These are phyloP conservation scores for Myzus persicae DNA, from an alignment of 1,140 invertebrate genomes.

Conservation along the genomic window DNA sequence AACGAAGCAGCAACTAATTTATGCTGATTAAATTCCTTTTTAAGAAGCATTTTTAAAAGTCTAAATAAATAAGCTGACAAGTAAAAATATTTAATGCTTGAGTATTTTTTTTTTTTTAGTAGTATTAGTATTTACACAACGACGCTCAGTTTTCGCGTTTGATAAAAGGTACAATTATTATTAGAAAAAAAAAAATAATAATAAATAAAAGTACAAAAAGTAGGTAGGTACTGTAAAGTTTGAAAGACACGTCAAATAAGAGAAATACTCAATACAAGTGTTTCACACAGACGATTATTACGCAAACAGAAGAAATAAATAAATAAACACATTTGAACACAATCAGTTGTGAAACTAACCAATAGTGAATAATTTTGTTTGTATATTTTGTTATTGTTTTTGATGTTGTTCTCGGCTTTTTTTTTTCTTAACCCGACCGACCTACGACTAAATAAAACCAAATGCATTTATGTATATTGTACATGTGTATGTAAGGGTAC, in stretches of 20 bases:
- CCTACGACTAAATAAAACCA: background rate
- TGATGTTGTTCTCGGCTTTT: background rate
- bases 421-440: background rate
- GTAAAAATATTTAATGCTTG: background rate
- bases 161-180: background rate
- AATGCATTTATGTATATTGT: background rate
- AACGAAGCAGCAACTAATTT: background rate
- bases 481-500: background rate
- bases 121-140: background rate
- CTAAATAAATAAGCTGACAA: background rate
- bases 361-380: constrained; percentile 40
- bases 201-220: background rate
- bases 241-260: background rate
- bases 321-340: background rate
- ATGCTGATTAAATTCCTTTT: background rate
- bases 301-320: constrained; percentile 11
- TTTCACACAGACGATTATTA: background rate
- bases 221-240: background rate
- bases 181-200: background rate
- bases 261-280: background rate
- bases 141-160: background rate
- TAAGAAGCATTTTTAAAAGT: background rate
- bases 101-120: background rate
- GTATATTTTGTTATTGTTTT: background rate
- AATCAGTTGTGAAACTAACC: constrained; percentile 33